Evolutionary conservation across 2,797 vertebrate genomes (phyloP).

Genomic region (Esox lucius): DNA sequence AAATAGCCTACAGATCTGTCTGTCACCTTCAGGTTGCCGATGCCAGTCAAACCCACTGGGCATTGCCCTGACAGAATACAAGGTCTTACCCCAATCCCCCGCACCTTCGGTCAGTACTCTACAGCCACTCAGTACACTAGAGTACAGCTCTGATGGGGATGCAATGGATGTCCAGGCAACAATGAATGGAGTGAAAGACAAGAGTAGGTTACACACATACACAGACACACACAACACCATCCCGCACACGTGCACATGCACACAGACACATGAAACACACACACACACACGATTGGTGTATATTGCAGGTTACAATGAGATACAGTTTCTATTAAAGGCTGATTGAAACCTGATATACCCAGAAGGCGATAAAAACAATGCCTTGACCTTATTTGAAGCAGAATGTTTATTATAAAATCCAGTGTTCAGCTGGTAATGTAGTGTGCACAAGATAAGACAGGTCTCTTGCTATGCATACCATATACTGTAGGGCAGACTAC

Average conservation of each 20-base stretch:
- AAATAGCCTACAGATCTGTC: constrained; percentile 26
- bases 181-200: constrained; percentile 19
- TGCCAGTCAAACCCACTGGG: constrained; percentile 54
- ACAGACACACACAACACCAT: constrained; percentile 11
- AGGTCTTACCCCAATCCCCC: constrained; percentile 74
- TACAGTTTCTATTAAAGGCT: background rate
- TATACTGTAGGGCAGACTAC: constrained; percentile 10
- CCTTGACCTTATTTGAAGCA: background rate
- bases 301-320: background rate
- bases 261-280: background rate
- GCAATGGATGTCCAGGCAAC: constrained; percentile 34
- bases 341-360: background rate
- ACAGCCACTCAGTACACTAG: constrained; percentile 74
- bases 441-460: background rate
- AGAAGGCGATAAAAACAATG: background rate
- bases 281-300: background rate
- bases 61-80: constrained; percentile 15
- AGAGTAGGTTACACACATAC: constrained; percentile 23
- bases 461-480: background rate
- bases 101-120: constrained; percentile 70
- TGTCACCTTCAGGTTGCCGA: constrained; percentile 58
- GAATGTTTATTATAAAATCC: background rate
- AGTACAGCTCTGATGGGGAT: constrained; percentile 72
- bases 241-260: background rate
- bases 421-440: background rate